Evolutionary conservation across 2,113 vertebrate genomes (phyloP), one percentile per base, ranked within the genome.

Genomic region (Rhizomys pruinosus): DNA sequence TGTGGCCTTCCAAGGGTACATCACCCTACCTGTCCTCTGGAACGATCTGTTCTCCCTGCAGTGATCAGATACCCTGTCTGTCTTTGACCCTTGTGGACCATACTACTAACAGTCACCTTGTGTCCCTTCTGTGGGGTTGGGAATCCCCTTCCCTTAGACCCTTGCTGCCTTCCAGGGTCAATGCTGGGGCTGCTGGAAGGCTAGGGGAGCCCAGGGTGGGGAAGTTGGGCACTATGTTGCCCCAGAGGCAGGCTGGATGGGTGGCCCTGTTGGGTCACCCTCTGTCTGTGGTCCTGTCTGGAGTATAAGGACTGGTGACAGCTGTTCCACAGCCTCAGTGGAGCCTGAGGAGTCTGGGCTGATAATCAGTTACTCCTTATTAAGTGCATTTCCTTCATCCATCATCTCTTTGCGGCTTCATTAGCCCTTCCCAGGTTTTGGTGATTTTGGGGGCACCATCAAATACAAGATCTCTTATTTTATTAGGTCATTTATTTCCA

Each of bases 401-500:
- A 96, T 96, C 97, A 92, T 96, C 97, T 95, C 95, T 96, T 94
- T 93, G 63, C 74, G 8, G 95, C 97, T 97, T 97, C 97, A 95
- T 98, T 97, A 97, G 97, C 68, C 94, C 91, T 94, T 95, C 94
- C 95, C 93, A 19, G 95, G 97, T 97, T 98, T 80, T 97, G 90
- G 96, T 94, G 96, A 96, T 52, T 98, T 97, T 97, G 32, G 12
- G 12, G 97, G 97, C 96, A 84, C 93, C 84, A 64, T 32, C 66
- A 94, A 90, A 84, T 93, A 96, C 34, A 86, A 92, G 96, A 96
- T 97, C 98, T 98, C 97, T 98, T 95, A 97, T 97, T 98, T 98
- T 97, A 98, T 98, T 97, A 97, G 98, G 96, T 97, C 91, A 98
- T 98, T 98, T 98, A 97, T 98, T 98, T 98, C 94, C 98, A 93